phyloP scores from a whole-genome alignment of 2,113 vertebrate species.

The Typhlomys cinereus region DNA sequence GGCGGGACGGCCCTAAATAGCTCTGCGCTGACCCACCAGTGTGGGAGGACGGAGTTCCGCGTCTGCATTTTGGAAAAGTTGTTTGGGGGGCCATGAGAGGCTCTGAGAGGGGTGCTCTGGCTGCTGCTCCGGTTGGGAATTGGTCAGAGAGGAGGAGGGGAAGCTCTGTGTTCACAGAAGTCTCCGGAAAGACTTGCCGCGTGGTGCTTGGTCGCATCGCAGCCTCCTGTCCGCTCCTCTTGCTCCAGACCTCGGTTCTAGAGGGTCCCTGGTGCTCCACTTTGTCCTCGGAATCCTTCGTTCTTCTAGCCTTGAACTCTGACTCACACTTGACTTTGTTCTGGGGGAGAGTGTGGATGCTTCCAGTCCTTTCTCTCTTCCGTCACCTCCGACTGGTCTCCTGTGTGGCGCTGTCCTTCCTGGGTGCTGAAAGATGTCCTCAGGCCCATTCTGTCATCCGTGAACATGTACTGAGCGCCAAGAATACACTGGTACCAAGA shows the following conservation, averaged over 20 bases:
- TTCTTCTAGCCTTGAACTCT: background rate
- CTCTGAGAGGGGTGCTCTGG: background rate
- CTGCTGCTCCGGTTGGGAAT: fast-evolving
- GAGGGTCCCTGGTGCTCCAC: background rate
- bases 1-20: background rate
- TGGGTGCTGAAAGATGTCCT: background rate
- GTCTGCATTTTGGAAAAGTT: background rate
- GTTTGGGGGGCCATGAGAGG: background rate
- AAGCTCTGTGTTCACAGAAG: background rate
- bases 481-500: background rate
- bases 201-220: background rate
- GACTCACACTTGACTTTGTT: background rate
- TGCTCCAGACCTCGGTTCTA: background rate
- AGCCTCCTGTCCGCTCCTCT: background rate
- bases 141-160: background rate
- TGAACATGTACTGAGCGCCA: background rate
- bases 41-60: background rate
- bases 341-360: background rate
- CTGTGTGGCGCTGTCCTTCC: background rate
- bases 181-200: background rate
- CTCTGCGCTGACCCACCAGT: background rate
- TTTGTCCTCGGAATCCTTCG: background rate
- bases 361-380: background rate
- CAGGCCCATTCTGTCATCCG: background rate
- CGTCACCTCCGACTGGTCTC: background rate